Conservation (phyloP, 2,797 vertebrate genomes). For the Chloroceryle amazona region DNA sequence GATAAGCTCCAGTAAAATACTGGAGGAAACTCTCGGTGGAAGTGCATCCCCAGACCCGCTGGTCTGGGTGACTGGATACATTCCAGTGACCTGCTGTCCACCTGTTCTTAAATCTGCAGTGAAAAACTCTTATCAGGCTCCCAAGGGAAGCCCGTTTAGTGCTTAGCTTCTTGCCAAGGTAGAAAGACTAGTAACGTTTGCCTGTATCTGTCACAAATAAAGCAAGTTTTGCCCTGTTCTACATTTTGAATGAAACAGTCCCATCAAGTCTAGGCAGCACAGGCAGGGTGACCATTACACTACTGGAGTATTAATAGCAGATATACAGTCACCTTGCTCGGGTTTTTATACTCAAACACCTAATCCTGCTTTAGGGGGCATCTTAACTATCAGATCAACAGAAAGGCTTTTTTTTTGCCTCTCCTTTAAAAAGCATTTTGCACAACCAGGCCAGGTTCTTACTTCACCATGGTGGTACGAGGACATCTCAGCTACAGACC, state of each 20-base stretch:
- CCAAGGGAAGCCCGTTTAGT: neutral
- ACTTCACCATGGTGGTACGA: slow-evolving; percentile 99
- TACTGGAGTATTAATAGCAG: neutral
- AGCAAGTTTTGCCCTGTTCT: neutral
- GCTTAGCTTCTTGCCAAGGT: neutral
- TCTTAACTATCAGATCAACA: neutral
- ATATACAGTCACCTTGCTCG: neutral
- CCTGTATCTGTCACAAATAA: neutral
- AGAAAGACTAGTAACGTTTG: neutral
- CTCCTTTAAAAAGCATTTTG: neutral
- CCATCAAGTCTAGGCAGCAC: neutral
- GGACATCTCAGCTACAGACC: slow-evolving; percentile 98
- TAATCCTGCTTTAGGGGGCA: neutral
- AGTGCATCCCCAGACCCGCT: neutral
- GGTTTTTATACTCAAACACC: neutral
- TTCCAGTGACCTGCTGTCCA: neutral
- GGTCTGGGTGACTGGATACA: neutral
- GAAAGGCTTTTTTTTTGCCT: neutral
- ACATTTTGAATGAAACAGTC: neutral
- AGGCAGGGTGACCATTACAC: neutral
- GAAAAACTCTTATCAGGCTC: neutral
- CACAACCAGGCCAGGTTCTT: slow-evolving; percentile 33
- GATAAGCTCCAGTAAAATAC: neutral
- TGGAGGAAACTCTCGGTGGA: neutral
- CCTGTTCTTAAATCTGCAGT: neutral